Percentiles rank a stretch among this genome's conserved stretches.
Evolutionary conservation across 2,888 invertebrate species (phyloP).

Genomic region (Hipparchia sbordonii): DNA sequence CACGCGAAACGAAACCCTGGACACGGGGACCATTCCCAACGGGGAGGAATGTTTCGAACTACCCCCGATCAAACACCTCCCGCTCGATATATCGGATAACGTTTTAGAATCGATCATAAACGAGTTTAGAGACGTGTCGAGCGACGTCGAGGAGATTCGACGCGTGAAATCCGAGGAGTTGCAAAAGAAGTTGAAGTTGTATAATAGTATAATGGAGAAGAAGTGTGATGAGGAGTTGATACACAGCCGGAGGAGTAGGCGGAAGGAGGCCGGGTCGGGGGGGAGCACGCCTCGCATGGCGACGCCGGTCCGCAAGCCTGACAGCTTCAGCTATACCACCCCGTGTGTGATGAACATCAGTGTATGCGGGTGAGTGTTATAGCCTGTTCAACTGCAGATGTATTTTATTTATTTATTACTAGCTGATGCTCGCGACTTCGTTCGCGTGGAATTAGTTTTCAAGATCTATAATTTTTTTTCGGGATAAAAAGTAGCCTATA

Average conservation of each 20-base stretch:
- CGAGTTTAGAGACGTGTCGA: slow-evolving; percentile 67
- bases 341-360: slow-evolving; percentile 67
- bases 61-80: slow-evolving; percentile 82
- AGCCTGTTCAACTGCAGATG: no score
- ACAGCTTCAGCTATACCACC: slow-evolving; percentile 58
- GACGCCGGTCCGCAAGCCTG: slow-evolving; percentile 55
- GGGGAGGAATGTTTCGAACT: slow-evolving; percentile 91
- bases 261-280: slow-evolving; percentile 57
- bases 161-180: slow-evolving; percentile 60
- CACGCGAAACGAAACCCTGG: slow-evolving; percentile 61
- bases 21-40: slow-evolving; percentile 68
- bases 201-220: slow-evolving; percentile 88
- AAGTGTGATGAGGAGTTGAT: slow-evolving; percentile 88
- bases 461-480: no score
- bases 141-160: slow-evolving; percentile 62
- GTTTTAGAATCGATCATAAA: slow-evolving; percentile 73
- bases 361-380: slow-evolving; percentile 43
- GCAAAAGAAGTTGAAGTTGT: slow-evolving; percentile 84
- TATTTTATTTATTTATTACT: no score
- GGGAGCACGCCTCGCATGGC: slow-evolving; percentile 54
- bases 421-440: no score
- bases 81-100: slow-evolving; percentile 69
- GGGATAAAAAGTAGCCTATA: no score
- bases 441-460: no score
- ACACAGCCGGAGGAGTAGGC: slow-evolving; percentile 77